Evolutionary conservation across 2,113 vertebrate genomes (phyloP).

Genomic region (Microtus richardsoni): DNA sequence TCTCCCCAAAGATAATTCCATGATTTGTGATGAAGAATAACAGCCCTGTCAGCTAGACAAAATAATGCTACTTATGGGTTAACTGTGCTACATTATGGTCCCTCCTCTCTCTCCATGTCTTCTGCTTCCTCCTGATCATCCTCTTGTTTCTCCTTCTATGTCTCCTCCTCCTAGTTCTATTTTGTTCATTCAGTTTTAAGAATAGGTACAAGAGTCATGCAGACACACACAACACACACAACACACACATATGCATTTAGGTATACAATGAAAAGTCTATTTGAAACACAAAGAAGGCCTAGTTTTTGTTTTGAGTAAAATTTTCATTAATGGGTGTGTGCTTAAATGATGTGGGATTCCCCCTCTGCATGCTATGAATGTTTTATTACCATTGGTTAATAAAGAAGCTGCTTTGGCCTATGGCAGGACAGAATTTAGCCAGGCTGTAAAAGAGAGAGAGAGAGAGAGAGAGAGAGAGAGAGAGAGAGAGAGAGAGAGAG

Average conservation of each 20-base stretch:
- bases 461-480: too few relatives aligned
- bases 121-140: background rate
- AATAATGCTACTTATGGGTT: background rate
- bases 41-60: background rate
- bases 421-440: too few relatives aligned
- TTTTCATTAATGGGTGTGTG: background rate
- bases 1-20: background rate
- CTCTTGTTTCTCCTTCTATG: background rate
- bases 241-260: background rate
- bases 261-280: background rate
- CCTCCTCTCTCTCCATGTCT: background rate
- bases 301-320: background rate
- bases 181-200: background rate
- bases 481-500: too few relatives aligned
- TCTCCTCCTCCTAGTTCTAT: background rate
- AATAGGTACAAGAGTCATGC: background rate
- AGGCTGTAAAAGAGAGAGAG: too few relatives aligned
- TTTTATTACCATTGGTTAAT: too few relatives aligned
- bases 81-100: background rate
- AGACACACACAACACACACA: too few relatives aligned
- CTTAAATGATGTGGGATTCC: too few relatives aligned
- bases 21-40: background rate
- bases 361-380: too few relatives aligned
- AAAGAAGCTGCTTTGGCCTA: too few relatives aligned
- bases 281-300: background rate